Conservation (phyloP, 2,797 vertebrate species). For the Alca torda region DNA sequence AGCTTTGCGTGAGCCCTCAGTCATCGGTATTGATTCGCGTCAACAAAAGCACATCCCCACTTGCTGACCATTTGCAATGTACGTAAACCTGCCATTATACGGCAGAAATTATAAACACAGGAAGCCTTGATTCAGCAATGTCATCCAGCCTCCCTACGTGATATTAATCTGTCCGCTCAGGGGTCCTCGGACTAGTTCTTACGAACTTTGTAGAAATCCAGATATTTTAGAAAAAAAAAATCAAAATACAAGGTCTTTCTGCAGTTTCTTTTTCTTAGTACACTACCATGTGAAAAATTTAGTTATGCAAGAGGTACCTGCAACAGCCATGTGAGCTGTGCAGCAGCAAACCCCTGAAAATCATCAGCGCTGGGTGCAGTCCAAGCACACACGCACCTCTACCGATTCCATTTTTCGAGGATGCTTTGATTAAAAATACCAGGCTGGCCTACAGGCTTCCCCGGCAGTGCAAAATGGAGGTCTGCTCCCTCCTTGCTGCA, state of each 20-base stretch:
- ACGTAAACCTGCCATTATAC: fast-evolving
- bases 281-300: neutral
- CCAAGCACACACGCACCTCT: neutral
- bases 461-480: neutral
- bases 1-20: neutral
- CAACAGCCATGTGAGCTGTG: neutral
- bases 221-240: neutral
- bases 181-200: neutral
- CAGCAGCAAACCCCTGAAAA: neutral
- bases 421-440: neutral
- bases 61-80: neutral
- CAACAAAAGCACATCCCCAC: neutral
- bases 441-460: neutral
- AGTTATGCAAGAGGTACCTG: neutral
- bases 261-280: neutral
- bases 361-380: neutral
- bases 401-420: neutral
- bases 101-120: neutral
- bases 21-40: neutral
- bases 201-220: neutral
- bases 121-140: neutral
- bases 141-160: fast-evolving
- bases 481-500: neutral
- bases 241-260: neutral
- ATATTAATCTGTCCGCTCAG: neutral